Evolutionary conservation across 2,113 vertebrate genomes (phyloP), one percentile per base, ranked within the genome.

Genomic region (Neodon shergylaensis): DNA sequence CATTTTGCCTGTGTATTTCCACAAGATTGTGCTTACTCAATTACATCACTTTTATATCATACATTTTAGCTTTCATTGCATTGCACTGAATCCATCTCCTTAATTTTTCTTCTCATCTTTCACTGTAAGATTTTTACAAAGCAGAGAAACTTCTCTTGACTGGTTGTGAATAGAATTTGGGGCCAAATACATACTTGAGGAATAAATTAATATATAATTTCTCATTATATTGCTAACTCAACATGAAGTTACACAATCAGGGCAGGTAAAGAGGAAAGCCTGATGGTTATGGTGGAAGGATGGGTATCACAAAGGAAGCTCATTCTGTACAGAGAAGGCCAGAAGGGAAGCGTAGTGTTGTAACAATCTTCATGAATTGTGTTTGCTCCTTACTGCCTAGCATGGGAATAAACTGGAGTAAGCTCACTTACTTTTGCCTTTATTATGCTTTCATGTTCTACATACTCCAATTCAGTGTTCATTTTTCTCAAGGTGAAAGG

Each of bases 401-500:
- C 88, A 36, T 58, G n/a, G 73, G 70, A 95, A 76, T 81, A 58
- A 94, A 72, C 77, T 61, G 72, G 49, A 66, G 5, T 44, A 79
- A 94, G 52, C 88, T 85, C 28, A 33, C 68, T 94, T 78, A 66
- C 83, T 96, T 96, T 68, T 94, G 73, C 31, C 84, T 16, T 94
- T 70, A 89, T 92, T 93, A 83, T 61, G 88, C 92, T 54, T 83
- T 90, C 52, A 73, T 95, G 70, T 70, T 95, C 14, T 78, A 79
- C 66, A 84, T 86, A 91, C 72, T 76, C 19, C 33, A 86, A 63
- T 58, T 91, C 66, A 28, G 86, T 87, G 95, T 81, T 96, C 95
- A 92, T 95, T 95, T 96, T 95, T 96, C 92, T 95, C 97, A 95
- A 97, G 96, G 96, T 95, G 94, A 96, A 95, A 92, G 83, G 82